phyloP scores from a whole-genome alignment of 2,888 invertebrate species.

The Drosophila tripunctata region DNA sequence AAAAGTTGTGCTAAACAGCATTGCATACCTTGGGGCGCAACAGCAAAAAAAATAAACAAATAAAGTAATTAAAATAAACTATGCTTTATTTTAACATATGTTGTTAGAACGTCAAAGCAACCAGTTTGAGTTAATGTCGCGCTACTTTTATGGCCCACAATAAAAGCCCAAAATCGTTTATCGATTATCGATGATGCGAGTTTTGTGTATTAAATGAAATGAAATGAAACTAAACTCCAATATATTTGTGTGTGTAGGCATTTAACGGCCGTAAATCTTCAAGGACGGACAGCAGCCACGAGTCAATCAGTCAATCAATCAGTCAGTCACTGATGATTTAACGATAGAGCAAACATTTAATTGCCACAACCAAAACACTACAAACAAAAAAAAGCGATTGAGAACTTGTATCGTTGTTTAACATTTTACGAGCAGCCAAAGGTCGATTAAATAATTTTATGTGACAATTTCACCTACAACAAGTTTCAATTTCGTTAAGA shows the following conservation, averaged over 20 bases:
- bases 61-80: neutral
- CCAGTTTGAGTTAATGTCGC: slow-evolving; percentile 28
- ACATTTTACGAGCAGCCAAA: slow-evolving; percentile 62
- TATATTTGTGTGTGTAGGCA: slow-evolving; percentile 25
- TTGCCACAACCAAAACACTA: slow-evolving; percentile 52
- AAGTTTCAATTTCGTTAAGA: slow-evolving; percentile 58
- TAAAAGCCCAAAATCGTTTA: slow-evolving; percentile 38
- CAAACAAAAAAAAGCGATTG: slow-evolving; percentile 3
- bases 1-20: slow-evolving; percentile 42
- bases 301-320: slow-evolving; percentile 58
- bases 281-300: slow-evolving; percentile 69
- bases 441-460: slow-evolving; percentile 55
- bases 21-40: slow-evolving; percentile 62
- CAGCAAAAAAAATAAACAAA: neutral
- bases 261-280: slow-evolving; percentile 77
- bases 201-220: slow-evolving; percentile 15
- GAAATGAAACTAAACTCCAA: too few relatives aligned
- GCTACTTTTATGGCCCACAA: slow-evolving; percentile 40
- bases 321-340: slow-evolving; percentile 65
- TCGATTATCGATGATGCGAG: slow-evolving; percentile 60
- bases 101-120: slow-evolving; percentile 30
- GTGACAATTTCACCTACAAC: slow-evolving; percentile 56
- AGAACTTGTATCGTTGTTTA: slow-evolving; percentile 27
- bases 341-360: slow-evolving; percentile 62
- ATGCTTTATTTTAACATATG: slow-evolving; percentile 31